Evolutionary conservation across 92 coral and sea anemone species (phyloP), one percentile per base, ranked within the genome.

Genomic region (Montipora capitata): DNA sequence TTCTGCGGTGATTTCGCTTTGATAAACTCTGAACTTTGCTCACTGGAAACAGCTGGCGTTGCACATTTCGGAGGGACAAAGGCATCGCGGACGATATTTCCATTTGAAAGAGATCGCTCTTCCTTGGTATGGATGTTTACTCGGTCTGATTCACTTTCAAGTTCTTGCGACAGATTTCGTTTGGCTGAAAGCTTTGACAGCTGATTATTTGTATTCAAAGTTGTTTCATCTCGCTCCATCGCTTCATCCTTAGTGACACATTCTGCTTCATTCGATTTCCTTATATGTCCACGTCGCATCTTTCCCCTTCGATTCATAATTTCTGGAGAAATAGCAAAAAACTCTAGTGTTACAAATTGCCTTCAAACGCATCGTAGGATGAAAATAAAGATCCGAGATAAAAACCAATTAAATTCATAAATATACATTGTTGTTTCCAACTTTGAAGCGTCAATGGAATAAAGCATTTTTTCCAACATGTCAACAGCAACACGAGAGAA

Each of bases 31-130:
- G 93, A 57, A 70, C 58, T 56, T 45, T 73, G 77, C 15, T 90
- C 63, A 45, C 43, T 43, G 12, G 91, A 13, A 52, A 72, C 91
- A 66, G 87, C 91, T 85, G 94, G 91, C 20, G 94, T 86, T 2
- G 94, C 44, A 64, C 94, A 86, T 54, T 90, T 90, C 18, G 94
- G 91, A 15, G 94, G 91, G 56, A 90, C 94, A 90, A 90, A 90
- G 38, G 94, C 83, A 71, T 74, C 64, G 13, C 56, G 40, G 78
- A 13, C 41, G 10, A 68, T 15, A 20, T 82, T 77, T 79, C 63
- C 69, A 17, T 65, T 65, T 16, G 68, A 41, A 39, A 1, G 57
- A 9, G 6, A 76, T 48, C 58, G 82, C 57, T 78, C 77, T 62
- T 85, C 74, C 62, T 58, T 79, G 35, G 76, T 35, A 65, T 76